Evolutionary conservation across 2,797 vertebrate genomes (phyloP).

Genomic region (Trachops cirrhosus): DNA sequence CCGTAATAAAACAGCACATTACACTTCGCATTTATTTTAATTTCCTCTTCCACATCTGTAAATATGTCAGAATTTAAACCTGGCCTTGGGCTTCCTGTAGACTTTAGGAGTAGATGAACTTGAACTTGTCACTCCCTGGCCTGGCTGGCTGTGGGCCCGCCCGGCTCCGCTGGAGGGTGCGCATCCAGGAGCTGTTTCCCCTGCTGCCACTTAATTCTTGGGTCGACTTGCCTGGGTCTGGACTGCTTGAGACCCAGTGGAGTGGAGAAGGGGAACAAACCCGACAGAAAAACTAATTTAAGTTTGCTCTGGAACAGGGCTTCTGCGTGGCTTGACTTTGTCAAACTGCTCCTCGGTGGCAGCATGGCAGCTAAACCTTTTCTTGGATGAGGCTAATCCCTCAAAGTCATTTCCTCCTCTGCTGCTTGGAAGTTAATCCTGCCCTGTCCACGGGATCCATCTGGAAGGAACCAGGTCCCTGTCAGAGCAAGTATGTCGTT

Average conservation of each 20-base stretch:
- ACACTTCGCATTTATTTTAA: conserved; percentile 22
- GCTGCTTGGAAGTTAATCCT: too few species aligned
- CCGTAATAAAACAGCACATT: not conserved
- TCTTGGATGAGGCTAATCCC: not conserved
- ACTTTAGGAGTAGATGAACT: not conserved
- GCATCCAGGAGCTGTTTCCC: accelerated
- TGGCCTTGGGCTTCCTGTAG: not conserved
- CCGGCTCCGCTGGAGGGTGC: not conserved
- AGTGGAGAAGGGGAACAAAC: not conserved
- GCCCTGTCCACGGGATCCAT: accelerated
- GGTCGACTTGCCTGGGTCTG: not conserved
- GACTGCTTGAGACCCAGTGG: not conserved
- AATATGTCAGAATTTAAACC: not conserved
- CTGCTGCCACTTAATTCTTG: not conserved
- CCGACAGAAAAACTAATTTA: not conserved
- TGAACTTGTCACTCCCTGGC: not conserved
- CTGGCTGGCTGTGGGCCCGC: not conserved
- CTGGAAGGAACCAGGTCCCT: not conserved
- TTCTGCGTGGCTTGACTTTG: not conserved
- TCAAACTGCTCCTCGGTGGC: not conserved
- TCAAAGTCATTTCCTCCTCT: not conserved
- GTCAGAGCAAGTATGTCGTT: accelerated
- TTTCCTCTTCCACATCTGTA: not conserved
- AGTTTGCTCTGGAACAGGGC: not conserved
- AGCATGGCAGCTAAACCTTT: not conserved